phyloP scores from a whole-genome alignment of 2,113 vertebrate species.

The Paralichthys olivaceus region DNA sequence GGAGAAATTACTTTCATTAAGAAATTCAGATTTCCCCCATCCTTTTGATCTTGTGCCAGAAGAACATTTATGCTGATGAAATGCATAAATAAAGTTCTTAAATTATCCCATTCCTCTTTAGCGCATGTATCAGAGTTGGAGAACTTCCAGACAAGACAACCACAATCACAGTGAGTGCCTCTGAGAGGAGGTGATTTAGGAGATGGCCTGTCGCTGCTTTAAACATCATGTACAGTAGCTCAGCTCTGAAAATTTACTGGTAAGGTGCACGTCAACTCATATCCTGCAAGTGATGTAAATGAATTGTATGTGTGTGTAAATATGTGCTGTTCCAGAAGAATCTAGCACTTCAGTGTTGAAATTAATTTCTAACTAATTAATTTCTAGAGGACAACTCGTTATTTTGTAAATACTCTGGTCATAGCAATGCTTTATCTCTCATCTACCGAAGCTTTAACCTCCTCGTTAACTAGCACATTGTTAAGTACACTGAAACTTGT shows the following conservation, averaged over 20 bases:
- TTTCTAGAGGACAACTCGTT: neutral
- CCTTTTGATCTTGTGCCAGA: slow-evolving; percentile 87
- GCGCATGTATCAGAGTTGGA: slow-evolving; percentile 80
- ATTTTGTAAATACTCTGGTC: neutral
- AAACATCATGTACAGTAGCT: slow-evolving; percentile 46
- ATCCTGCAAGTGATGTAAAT: slow-evolving; percentile 52
- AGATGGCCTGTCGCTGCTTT: slow-evolving; percentile 62
- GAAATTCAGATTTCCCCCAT: slow-evolving; percentile 85
- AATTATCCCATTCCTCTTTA: slow-evolving; percentile 83
- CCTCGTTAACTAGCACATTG: slow-evolving; percentile 1
- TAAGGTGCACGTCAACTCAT: slow-evolving; percentile 38
- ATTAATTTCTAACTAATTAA: slow-evolving; percentile 15
- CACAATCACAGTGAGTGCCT: slow-evolving; percentile 84
- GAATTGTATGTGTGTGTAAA: slow-evolving; percentile 12
- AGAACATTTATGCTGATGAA: slow-evolving; percentile 90
- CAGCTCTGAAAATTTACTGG: slow-evolving; percentile 42
- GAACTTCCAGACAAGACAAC: slow-evolving; percentile 84
- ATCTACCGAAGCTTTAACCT: neutral
- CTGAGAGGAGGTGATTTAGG: slow-evolving; percentile 76
- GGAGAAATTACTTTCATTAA: slow-evolving; percentile 88
- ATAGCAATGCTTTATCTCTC: neutral
- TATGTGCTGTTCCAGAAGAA: slow-evolving; percentile 4
- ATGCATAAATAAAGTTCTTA: slow-evolving; percentile 87
- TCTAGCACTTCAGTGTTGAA: slow-evolving; percentile 2
- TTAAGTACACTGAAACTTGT: neutral